Base-by-base conservation (phyloP, 2,797 vertebrate genomes). In the Etheostoma nigrum region DNA sequence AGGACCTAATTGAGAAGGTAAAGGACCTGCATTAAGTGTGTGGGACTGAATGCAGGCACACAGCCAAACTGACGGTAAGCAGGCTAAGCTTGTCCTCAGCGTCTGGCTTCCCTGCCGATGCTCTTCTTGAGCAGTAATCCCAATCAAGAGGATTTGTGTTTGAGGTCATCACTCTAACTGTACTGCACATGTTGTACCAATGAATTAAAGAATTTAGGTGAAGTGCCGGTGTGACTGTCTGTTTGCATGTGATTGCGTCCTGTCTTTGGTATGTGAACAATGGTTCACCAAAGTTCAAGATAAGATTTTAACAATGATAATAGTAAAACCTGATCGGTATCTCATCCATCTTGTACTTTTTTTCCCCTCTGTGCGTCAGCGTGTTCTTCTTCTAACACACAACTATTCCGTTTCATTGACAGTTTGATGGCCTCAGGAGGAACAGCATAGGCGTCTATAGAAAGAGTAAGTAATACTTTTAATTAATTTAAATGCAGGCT, bases 361-460 rank as follows among this genome's bases (percentile, higher is more conserved):
- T 19, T 19, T 9, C 5, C 5, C 2, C 6, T 62, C 5, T 81
- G 30, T 78, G 59, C 40, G 21, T 69, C 69, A 67, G 9, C 52
- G 59, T 62, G 27, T 3, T 10, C 15, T 33, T 77, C 36, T 23
- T 47, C 12, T 76, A 53, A 77, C 64, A 25, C 52, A 5, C 7
- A 25, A 2, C 5, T 81, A 0, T 71, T 67, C 18, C 86, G 59
- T 49, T 72, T 80, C 1, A 18, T 84, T 90, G 67, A 47, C 88
- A 95, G 93, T 92, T 87, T 67, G 91, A 92, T 7, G 92, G 88
- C 47, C 47, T 85, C 62, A 92, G 93, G 82, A 94, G 93, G 76
- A 95, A 95, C 93, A 96, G 94, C 85, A 92, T 94, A 51, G 94
- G 93, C 4, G 92, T 95, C 21, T 93, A 89, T 45, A 91, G 91